These are phyloP conservation scores for Eupeodes latifasciatus DNA, from an alignment of 2,888 invertebrate species.

Conservation along the genomic window DNA sequence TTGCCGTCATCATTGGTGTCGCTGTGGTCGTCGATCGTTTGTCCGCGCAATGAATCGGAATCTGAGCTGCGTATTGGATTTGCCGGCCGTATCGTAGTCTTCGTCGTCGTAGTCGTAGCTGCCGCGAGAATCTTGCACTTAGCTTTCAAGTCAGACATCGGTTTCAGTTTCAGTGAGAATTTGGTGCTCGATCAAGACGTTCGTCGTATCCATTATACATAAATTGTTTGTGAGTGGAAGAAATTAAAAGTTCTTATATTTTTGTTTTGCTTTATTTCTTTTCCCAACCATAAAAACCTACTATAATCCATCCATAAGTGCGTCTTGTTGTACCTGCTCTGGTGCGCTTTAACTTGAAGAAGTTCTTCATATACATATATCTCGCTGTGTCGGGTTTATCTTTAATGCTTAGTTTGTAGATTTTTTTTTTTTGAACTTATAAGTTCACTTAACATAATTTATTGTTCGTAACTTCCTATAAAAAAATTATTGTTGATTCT, in stretches of 20 bases:
- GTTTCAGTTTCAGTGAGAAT: constrained; percentile 83
- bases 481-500: constrained; percentile 7
- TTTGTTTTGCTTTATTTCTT: neutral
- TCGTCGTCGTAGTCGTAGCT: too few species aligned
- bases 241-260: constrained; percentile 58
- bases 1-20: constrained; percentile 47
- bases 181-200: constrained; percentile 84
- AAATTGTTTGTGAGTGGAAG: constrained; percentile 47
- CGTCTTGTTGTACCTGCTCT: constrained; percentile 21
- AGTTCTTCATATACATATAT: neutral
- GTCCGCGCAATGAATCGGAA: constrained; percentile 68
- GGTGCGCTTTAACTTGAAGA: neutral
- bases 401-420: constrained; percentile 62
- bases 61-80: constrained; percentile 61
- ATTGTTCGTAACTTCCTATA: neutral
- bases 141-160: constrained; percentile 75
- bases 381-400: constrained; percentile 28
- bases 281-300: constrained; percentile 1
- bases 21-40: constrained; percentile 63
- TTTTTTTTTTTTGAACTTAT: constrained; percentile 18
- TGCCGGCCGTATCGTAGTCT: constrained; percentile 3
- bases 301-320: constrained; percentile 33
- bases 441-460: neutral
- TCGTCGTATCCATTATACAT: constrained; percentile 78
- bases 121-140: constrained; percentile 74